Percentiles rank a stretch among this genome's conserved stretches.
phyloP scores from a whole-genome alignment of 2,797 vertebrate species.

The Melanotaenia trifasciata region DNA sequence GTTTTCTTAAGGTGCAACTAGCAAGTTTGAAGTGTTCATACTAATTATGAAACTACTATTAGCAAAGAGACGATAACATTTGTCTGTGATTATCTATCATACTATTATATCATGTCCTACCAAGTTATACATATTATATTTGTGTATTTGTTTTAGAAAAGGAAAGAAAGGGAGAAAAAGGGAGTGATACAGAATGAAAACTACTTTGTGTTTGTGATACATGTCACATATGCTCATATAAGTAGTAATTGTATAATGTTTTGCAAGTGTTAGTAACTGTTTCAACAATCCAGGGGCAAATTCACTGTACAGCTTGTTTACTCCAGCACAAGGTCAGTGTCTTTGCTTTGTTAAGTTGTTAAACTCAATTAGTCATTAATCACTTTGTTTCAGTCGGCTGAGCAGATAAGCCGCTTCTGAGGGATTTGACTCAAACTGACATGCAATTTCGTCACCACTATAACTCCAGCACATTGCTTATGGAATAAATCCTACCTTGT shows the following conservation, averaged over 20 bases:
- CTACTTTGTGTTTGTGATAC: not conserved
- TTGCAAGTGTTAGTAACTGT: slow-evolving; percentile 5
- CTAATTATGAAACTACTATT: not conserved
- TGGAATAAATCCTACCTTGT: slow-evolving; percentile 11
- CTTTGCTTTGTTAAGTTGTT: slow-evolving; percentile 33
- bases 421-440: slow-evolving; percentile 47
- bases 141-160: not conserved
- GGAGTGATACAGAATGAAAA: too few relatives aligned
- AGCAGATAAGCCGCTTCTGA: slow-evolving; percentile 56
- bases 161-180: not conserved
- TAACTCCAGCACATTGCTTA: not conserved
- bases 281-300: slow-evolving; percentile 24
- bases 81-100: not conserved
- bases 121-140: not conserved
- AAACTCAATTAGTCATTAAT: slow-evolving; percentile 65
- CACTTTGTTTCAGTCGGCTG: slow-evolving; percentile 45
- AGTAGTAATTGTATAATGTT: not conserved
- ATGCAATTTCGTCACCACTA: slow-evolving; percentile 20
- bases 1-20: not conserved
- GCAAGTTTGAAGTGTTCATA: not conserved
- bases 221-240: not conserved
- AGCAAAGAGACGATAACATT: not conserved
- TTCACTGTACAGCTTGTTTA: slow-evolving; percentile 36
- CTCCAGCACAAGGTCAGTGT: slow-evolving; percentile 51
- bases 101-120: too few relatives aligned